These are phyloP conservation scores for Alligator sinensis DNA, from an alignment of 2,113 vertebrate species.

Conservation along the genomic window DNA sequence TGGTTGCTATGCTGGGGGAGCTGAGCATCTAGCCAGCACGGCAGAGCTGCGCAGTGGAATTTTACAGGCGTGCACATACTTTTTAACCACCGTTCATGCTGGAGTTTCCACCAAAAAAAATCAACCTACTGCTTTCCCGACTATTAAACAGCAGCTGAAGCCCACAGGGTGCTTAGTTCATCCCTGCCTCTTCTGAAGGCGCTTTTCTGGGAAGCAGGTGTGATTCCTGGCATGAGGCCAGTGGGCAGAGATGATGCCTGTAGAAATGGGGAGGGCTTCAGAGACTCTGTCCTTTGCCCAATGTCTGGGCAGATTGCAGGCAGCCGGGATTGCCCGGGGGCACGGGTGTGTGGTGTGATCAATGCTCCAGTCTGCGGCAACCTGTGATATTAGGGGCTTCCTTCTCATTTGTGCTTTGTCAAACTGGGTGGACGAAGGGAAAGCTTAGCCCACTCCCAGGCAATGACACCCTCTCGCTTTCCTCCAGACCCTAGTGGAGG, in stretches of 20 bases:
- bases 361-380: not conserved
- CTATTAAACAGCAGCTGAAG: not conserved
- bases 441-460: too few relatives aligned
- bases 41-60: not conserved
- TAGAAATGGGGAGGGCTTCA: not conserved
- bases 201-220: not conserved
- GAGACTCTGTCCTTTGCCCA: not conserved
- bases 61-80: not conserved
- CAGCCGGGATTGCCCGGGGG: not conserved
- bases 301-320: not conserved
- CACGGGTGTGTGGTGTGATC: not conserved
- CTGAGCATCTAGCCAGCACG: not conserved
- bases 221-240: not conserved
- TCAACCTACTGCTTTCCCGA: not conserved
- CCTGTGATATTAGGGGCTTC: not conserved
- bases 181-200: not conserved
- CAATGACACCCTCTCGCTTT: not conserved
- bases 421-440: not conserved
- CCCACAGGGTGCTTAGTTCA: not conserved
- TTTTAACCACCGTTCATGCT: not conserved
- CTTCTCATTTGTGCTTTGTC: not conserved
- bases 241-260: not conserved
- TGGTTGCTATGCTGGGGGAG: not conserved
- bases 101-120: not conserved
- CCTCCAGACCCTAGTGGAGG: not conserved